phyloP scores from a whole-genome alignment of 1,140 invertebrate genomes.

The Oppia nitens region DNA sequence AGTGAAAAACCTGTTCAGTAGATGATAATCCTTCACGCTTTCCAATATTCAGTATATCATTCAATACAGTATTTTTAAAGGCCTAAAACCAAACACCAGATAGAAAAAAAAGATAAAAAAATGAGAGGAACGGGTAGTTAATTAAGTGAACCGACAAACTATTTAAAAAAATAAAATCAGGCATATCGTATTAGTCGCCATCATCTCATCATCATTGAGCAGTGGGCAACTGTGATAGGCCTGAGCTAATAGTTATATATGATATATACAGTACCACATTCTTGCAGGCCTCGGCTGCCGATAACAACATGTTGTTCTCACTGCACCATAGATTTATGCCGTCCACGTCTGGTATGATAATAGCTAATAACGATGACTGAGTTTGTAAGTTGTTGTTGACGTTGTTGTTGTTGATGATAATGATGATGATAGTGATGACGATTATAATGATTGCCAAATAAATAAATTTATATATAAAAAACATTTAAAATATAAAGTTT shows the following conservation, averaged over 20 bases:
- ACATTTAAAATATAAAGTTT: background rate
- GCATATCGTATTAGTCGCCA: no score
- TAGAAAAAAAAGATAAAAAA: background rate
- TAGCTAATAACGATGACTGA: background rate
- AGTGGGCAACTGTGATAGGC: no score
- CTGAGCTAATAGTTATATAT: no score
- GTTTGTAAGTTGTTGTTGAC: no score
- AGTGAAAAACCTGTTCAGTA: conserved; percentile 56
- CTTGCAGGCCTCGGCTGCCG: conserved; percentile 12
- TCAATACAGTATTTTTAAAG: conserved; percentile 73
- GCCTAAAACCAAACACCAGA: conserved; percentile 31
- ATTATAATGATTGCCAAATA: no score
- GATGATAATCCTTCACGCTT: conserved; percentile 78
- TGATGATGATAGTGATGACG: no score
- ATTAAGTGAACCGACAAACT: no score
- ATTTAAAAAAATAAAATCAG: no score
- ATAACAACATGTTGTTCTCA: conserved; percentile 8
- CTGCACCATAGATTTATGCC: conserved; percentile 16
- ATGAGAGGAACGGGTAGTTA: no score
- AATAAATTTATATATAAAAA: background rate
- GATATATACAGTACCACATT: no score
- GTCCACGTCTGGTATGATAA: conserved; percentile 11
- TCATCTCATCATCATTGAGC: no score
- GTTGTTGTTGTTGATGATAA: no score
- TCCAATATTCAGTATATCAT: conserved; percentile 71